Percentiles rank a stretch among this genome's conserved stretches.
These are phyloP conservation scores for Polyploca ridens DNA, from an alignment of 2,888 invertebrate genomes.

Conservation along the genomic window DNA sequence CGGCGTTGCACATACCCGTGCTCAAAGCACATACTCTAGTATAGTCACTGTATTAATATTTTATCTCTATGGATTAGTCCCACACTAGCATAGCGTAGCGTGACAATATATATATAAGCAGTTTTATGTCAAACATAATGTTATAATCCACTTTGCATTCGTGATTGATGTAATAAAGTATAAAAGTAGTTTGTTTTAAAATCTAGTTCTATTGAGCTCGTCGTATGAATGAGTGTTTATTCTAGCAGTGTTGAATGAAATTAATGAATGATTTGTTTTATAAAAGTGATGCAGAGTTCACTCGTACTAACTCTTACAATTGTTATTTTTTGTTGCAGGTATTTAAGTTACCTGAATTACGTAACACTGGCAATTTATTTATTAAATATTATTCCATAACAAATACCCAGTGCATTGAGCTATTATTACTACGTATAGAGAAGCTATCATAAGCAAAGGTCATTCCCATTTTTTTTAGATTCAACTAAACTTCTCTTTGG, in stretches of 20 bases:
- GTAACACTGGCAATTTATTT: too few relatives aligned
- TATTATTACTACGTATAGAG: too few relatives aligned
- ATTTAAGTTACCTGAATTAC: background rate
- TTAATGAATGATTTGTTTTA: background rate
- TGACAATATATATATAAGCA: background rate
- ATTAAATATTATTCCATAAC: too few relatives aligned
- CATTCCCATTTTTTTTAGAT: too few relatives aligned
- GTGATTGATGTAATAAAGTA: background rate
- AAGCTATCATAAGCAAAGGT: too few relatives aligned
- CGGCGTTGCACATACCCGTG: too few relatives aligned
- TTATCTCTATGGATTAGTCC: background rate
- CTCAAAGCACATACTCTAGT: too few relatives aligned
- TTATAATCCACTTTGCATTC: background rate
- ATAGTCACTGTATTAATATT: too few relatives aligned
- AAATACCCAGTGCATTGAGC: too few relatives aligned
- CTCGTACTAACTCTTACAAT: background rate
- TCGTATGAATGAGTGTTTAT: constrained; percentile 6
- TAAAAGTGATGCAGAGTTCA: background rate
- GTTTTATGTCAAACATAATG: background rate
- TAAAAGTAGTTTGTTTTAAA: background rate
- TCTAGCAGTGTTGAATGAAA: background rate
- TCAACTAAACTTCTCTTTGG: too few relatives aligned
- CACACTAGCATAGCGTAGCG: background rate
- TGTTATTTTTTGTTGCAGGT: too few relatives aligned
- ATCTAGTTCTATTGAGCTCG: background rate